Base-by-base conservation (phyloP, 2,888 invertebrate species). In the Drosophila neutralis region DNA sequence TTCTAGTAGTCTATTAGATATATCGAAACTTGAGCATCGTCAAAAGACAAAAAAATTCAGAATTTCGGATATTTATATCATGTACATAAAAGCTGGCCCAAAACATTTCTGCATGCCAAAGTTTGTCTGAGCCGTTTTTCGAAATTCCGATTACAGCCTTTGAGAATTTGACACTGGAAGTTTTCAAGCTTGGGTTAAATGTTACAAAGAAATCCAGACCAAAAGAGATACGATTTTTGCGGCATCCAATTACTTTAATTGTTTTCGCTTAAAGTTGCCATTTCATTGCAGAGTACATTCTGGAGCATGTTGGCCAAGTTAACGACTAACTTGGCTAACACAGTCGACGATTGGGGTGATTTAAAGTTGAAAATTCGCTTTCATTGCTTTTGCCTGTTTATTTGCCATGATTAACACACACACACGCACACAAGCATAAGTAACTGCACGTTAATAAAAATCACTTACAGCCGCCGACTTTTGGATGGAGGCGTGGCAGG, bases 401-500 rank as follows among this genome's bases (percentile, higher is more conserved):
- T 48, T 57, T 63, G 33, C 62, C 52, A 42, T 42, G 56, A 51
- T 48, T 38, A 53, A 49, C 33, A 52, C 52, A 52, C 49, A 27
- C 4, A 18, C n/a, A 53, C 8, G 24, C 21, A 13, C 59, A 63
- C 78, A 82, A 85, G 78, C 59, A 66, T 76, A 82, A 87, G 78
- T 85, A 72, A 73, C 79, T 73, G 79, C 38, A 69, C 65, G 69
- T 68, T 69, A 68, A 79, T 85, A 87, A 83, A 85, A 87, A 87
- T 84, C 85, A 85, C 79, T 85, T 80, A 74, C 82, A 80, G 64
- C 66, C 61, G 49, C 69, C 69, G 63, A 66, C 69, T 53, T 27
- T 35, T 51, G 29, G 35, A 15, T 18, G 8, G 8, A 0, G 24
- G 11, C 5, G 58, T n/a, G 38, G 35, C 36, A 40, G 53, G 35